Conservation (phyloP, 2,113 vertebrate genomes). For the Dipodomys merriami region DNA sequence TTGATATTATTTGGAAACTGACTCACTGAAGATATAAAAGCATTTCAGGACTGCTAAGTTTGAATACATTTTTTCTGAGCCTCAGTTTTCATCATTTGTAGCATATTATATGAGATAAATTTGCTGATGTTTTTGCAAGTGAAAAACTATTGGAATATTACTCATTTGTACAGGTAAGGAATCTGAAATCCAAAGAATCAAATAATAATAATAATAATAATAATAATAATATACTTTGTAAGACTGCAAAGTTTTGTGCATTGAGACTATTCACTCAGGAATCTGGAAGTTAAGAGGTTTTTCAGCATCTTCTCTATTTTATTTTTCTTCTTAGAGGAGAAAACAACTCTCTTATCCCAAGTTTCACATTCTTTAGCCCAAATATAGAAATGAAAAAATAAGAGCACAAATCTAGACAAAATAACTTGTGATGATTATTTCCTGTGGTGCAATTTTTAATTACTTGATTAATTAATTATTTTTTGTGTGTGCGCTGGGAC, state of each 20-base stretch:
- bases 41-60: neutral
- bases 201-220: no score
- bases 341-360: neutral
- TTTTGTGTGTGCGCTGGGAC: no score
- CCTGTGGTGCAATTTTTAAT: neutral
- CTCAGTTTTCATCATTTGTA: neutral
- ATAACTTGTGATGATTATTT: neutral
- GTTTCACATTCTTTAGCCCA: neutral
- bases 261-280: neutral
- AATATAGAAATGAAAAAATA: neutral
- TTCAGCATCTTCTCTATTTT: neutral
- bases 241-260: neutral
- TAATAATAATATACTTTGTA: neutral
- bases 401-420: neutral
- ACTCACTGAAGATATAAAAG: neutral
- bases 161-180: neutral
- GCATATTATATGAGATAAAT: neutral
- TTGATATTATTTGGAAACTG: slow-evolving; percentile 4
- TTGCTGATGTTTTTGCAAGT: neutral
- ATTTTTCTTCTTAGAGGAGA: neutral
- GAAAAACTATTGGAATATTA: neutral
- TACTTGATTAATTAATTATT: neutral
- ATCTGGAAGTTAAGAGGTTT: neutral
- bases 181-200: neutral
- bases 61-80: slow-evolving; percentile 31